Conservation (phyloP, 1,140 invertebrate genomes). For the Sycobia sp. region DNA sequence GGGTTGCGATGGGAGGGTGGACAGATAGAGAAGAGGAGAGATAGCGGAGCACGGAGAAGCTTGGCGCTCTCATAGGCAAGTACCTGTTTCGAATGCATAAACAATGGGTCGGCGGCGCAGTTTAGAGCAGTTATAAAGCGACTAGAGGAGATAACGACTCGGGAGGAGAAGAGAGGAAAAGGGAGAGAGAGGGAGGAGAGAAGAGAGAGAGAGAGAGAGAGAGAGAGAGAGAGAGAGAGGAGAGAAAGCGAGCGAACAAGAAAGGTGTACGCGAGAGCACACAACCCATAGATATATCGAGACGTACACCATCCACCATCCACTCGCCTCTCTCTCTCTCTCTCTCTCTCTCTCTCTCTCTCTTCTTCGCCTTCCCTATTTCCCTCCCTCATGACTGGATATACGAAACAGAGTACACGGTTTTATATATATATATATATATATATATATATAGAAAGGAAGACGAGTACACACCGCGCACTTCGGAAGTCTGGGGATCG, state of each 20-base stretch:
- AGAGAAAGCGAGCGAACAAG: not conserved
- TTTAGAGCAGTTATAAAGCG: constrained; percentile 27
- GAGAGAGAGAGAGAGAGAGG: not conserved
- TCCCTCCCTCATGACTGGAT: too few relatives aligned
- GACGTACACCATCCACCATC: too few relatives aligned
- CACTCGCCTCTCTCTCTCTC: too few relatives aligned
- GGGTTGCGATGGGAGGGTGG: not conserved
- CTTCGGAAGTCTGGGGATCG: not conserved
- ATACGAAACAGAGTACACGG: too few relatives aligned
- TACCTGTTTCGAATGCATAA: constrained; percentile 4
- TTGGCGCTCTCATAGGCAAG: not conserved
- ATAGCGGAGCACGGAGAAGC: too few relatives aligned
- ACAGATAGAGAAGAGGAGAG: too few relatives aligned
- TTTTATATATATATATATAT: not conserved
- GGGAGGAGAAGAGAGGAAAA: not conserved
- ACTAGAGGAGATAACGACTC: constrained; percentile 8
- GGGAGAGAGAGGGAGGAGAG: too few relatives aligned
- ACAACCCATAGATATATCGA: too few relatives aligned
- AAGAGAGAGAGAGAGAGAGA: not conserved
- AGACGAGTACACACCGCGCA: not conserved
- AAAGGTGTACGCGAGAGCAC: not conserved
- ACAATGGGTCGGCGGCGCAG: constrained; percentile 24
- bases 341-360: too few relatives aligned
- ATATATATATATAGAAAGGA: too few relatives aligned
- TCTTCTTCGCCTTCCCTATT: too few relatives aligned